Evolutionary conservation across 2,113 vertebrate species (phyloP).

Genomic region (Anarhynchus alexandrinus): DNA sequence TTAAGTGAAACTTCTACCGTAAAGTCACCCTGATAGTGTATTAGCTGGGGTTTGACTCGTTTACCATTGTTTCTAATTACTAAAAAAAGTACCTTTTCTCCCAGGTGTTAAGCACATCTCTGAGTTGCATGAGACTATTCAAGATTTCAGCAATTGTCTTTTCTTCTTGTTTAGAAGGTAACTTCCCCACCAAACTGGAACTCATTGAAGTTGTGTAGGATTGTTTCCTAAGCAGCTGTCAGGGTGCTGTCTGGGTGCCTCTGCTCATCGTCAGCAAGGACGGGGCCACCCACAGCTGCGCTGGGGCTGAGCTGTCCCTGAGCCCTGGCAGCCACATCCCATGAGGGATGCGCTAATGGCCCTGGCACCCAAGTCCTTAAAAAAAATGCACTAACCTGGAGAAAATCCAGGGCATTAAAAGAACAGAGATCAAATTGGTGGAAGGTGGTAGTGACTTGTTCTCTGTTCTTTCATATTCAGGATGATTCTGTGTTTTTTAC

Average conservation of each 20-base stretch:
- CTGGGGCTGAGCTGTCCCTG: not conserved
- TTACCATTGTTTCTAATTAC: not conserved
- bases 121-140: not conserved
- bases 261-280: not conserved
- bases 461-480: not conserved
- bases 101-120: not conserved
- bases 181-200: not conserved
- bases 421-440: not conserved
- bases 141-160: not conserved
- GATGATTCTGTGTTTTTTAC: not conserved
- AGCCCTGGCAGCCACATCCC: not conserved
- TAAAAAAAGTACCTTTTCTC: not conserved
- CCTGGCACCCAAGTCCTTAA: not conserved
- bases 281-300: rapidly evolving
- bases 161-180: not conserved
- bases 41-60: not conserved
- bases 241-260: not conserved
- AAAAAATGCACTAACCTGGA: not conserved
- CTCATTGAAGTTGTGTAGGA: not conserved
- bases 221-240: not conserved
- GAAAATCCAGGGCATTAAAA: not conserved
- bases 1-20: not conserved
- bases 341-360: rapidly evolving
- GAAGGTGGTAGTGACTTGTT: not conserved
- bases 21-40: not conserved